phyloP scores from a whole-genome alignment of 2,888 invertebrate genomes.

The Actias luna region DNA sequence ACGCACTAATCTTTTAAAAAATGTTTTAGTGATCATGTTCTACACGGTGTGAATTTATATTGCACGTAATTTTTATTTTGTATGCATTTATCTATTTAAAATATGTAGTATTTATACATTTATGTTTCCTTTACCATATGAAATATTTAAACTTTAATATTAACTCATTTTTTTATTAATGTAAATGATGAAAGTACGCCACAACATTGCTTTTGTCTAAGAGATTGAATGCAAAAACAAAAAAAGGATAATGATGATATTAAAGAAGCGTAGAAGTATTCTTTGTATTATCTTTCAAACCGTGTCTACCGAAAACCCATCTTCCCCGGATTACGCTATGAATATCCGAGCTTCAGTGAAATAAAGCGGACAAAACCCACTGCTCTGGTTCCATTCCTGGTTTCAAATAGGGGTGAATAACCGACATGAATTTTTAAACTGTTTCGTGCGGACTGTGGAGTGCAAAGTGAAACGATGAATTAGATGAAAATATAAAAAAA shows the following conservation, averaged over 20 bases:
- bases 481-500: slow-evolving; percentile 42
- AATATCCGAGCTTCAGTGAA: slow-evolving; percentile 18
- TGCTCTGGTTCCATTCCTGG: slow-evolving; percentile 35
- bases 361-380: slow-evolving; percentile 32
- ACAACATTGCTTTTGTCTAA: too few relatives aligned
- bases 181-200: too few relatives aligned
- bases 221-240: too few relatives aligned
- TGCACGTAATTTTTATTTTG: too few relatives aligned
- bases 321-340: slow-evolving; percentile 12
- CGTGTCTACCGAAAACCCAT: slow-evolving; percentile 22
- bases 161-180: too few relatives aligned
- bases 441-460: slow-evolving; percentile 39
- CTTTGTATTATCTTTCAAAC: slow-evolving; percentile 16
- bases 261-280: not conserved
- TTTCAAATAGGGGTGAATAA: slow-evolving; percentile 44
- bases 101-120: too few relatives aligned
- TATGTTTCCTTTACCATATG: too few relatives aligned
- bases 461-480: slow-evolving; percentile 51
- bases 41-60: too few relatives aligned
- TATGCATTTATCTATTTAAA: too few relatives aligned
- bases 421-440: slow-evolving; percentile 56
- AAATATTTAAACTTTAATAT: too few relatives aligned
- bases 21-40: too few relatives aligned
- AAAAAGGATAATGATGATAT: not conserved
- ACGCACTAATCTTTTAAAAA: too few relatives aligned